These are phyloP conservation scores for Creontiades dilutus DNA, from an alignment of 2,888 invertebrate species.

Conservation along the genomic window DNA sequence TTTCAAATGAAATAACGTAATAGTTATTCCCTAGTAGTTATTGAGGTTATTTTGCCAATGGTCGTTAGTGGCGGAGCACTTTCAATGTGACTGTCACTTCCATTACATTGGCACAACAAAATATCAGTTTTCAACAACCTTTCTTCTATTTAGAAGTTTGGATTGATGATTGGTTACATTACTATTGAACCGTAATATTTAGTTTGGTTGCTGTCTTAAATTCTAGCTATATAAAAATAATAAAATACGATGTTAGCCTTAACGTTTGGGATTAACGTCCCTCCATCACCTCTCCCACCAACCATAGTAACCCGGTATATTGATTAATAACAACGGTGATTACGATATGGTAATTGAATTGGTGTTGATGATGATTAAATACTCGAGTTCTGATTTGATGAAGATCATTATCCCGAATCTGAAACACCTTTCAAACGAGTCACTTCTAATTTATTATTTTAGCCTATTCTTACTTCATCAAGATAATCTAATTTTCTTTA, in stretches of 20 bases:
- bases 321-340: background rate
- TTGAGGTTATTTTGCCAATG: constrained; percentile 22
- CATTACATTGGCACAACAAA: constrained; percentile 66
- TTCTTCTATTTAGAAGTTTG: constrained; percentile 16
- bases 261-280: too few relatives aligned
- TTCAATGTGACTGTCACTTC: constrained; percentile 61
- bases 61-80: constrained; percentile 61
- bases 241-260: too few relatives aligned
- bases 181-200: too few relatives aligned
- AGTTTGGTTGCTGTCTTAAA: too few relatives aligned
- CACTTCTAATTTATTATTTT: too few relatives aligned
- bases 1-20: too few relatives aligned
- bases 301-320: too few relatives aligned
- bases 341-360: background rate
- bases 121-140: background rate
- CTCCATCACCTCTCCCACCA: too few relatives aligned
- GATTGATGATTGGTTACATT: background rate
- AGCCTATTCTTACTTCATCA: too few relatives aligned
- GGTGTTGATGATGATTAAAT: background rate
- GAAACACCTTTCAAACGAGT: background rate
- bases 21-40: too few relatives aligned
- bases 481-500: too few relatives aligned
- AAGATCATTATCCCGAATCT: background rate
- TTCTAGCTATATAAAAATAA: too few relatives aligned
- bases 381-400: background rate